These are phyloP conservation scores for Melanerpes aurifrons DNA, from an alignment of 2,113 vertebrate species.

Conservation along the genomic window DNA sequence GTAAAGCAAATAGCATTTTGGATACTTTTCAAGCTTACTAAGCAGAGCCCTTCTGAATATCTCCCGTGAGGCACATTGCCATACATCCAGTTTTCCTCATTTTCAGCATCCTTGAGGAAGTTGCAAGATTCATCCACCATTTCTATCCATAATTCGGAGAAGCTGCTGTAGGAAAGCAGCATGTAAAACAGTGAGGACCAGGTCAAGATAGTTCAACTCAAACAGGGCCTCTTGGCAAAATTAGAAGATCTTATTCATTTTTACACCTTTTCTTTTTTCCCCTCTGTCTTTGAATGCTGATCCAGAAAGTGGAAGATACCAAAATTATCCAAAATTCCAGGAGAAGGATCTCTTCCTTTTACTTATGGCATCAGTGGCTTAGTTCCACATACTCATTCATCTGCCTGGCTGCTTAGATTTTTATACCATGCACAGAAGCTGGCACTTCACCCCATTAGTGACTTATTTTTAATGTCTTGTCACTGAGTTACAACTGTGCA, in stretches of 20 bases:
- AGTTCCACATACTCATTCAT: background rate
- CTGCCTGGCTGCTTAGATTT: background rate
- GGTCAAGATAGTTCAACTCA: background rate
- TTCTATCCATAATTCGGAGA: background rate
- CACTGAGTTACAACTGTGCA: background rate
- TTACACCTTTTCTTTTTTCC: background rate
- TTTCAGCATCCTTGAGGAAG: background rate
- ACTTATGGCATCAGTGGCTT: background rate
- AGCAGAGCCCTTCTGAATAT: background rate
- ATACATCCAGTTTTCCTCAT: background rate
- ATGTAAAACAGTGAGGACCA: background rate
- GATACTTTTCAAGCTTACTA: background rate
- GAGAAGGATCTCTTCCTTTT: background rate
- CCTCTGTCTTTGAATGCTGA: background rate
- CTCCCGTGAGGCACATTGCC: background rate
- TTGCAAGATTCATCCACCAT: background rate
- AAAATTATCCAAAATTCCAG: background rate
- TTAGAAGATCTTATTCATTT: background rate
- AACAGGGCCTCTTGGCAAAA: background rate
- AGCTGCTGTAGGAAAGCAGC: background rate
- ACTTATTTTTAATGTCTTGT: slow-evolving; percentile 17
- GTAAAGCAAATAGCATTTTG: background rate
- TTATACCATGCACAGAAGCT: background rate
- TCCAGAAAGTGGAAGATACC: background rate
- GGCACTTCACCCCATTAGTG: background rate